Evolutionary conservation across 2,113 vertebrate genomes (phyloP).

Genomic region (Thomomys bottae): DNA sequence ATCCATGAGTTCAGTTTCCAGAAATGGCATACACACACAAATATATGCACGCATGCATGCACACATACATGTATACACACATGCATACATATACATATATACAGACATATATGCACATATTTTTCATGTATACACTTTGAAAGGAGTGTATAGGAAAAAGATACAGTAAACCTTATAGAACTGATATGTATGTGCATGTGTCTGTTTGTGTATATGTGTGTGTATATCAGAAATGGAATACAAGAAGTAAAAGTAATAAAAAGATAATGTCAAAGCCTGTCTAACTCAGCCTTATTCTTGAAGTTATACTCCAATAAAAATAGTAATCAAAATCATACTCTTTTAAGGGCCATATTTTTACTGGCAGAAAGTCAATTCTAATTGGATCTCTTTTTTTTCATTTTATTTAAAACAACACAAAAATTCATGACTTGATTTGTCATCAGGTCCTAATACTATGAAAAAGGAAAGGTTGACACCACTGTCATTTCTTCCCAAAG

Average conservation of each 20-base stretch:
- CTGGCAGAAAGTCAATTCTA: neutral
- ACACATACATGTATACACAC: no score
- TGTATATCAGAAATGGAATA: neutral
- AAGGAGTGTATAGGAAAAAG: constrained; percentile 6
- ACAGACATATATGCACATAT: no score
- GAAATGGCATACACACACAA: neutral
- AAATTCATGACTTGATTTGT: neutral
- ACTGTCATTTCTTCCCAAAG: neutral
- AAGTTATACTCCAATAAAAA: neutral
- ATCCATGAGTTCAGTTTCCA: no score
- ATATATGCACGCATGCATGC: neutral
- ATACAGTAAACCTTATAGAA: neutral
- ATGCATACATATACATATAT: no score
- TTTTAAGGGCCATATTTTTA: neutral
- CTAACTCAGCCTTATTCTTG: neutral
- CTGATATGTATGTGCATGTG: neutral
- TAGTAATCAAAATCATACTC: neutral
- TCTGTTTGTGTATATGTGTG: neutral
- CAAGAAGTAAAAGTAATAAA: neutral
- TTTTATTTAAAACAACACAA: neutral
- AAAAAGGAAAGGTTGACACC: neutral
- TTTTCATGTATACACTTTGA: neutral
- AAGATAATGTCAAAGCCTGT: neutral
- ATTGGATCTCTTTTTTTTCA: neutral
- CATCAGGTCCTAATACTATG: neutral